Conservation (phyloP, 2,797 vertebrate species). For the Phoxinus dragarum region DNA sequence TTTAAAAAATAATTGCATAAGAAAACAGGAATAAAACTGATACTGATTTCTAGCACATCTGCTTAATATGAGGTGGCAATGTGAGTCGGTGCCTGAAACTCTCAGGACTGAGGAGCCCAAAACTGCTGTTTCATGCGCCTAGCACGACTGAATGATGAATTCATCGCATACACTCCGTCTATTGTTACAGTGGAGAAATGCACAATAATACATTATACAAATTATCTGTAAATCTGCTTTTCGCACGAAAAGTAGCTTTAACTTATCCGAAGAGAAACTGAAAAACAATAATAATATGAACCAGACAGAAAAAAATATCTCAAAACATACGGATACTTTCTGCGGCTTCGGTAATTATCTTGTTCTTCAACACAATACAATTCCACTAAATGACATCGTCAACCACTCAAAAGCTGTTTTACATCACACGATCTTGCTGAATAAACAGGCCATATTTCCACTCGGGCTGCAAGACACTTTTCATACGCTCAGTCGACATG, state of each 20-base stretch:
- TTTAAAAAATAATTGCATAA: neutral
- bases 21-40: neutral
- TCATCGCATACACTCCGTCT: neutral
- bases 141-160: slow-evolving; percentile 3
- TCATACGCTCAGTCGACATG: slow-evolving; percentile 1
- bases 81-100: neutral
- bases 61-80: neutral
- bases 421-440: slow-evolving; percentile 16
- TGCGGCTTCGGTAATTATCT: neutral
- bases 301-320: neutral
- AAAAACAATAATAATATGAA: neutral
- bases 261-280: neutral
- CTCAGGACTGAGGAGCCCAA: slow-evolving; percentile 16
- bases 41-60: neutral
- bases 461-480: slow-evolving; percentile 11
- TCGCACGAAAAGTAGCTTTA: neutral
- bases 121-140: slow-evolving; percentile 61
- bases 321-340: neutral
- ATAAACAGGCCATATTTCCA: slow-evolving; percentile 46
- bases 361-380: neutral
- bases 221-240: neutral
- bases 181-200: neutral
- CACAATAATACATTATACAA: neutral
- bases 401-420: slow-evolving; percentile 7
- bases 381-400: neutral